A percentile compares a stretch with the other conserved stretches of the same genome.
Conservation (phyloP, 1,140 invertebrate species). For the Drosophila aff. region DNA sequence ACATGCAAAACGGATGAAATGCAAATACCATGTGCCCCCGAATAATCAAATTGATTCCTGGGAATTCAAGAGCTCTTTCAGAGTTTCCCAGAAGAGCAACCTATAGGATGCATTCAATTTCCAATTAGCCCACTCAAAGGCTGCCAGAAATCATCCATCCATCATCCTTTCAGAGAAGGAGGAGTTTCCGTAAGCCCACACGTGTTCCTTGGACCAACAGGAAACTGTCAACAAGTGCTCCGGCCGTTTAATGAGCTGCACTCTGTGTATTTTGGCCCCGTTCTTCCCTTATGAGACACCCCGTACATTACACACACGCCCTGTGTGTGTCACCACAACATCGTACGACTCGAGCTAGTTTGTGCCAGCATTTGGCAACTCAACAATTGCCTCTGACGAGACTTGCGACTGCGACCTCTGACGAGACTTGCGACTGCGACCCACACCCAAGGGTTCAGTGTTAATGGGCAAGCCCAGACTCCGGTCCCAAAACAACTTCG, state of each 20-base stretch:
- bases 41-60: conserved; percentile 23
- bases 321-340: conserved; percentile 39
- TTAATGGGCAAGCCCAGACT: conserved; percentile 70
- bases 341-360: conserved; percentile 12
- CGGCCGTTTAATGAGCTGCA: conserved; percentile 25
- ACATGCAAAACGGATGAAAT: conserved; percentile 25
- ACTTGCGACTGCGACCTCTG: conserved; percentile 36
- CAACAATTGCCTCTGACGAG: conserved; percentile 33
- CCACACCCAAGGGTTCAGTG: conserved; percentile 73
- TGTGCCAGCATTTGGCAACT: conserved; percentile 43
- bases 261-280: conserved; percentile 9
- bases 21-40: conserved; percentile 16
- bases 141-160: neutral
- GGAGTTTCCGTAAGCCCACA: neutral
- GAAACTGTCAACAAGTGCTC: conserved; percentile 34
- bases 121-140: conserved; percentile 13
- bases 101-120: neutral
- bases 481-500: conserved; percentile 28
- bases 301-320: conserved; percentile 51
- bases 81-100: neutral
- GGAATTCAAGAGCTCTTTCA: neutral
- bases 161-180: neutral
- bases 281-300: conserved; percentile 1
- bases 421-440: conserved; percentile 38
- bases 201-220: neutral